phyloP scores from a whole-genome alignment of 2,888 invertebrate genomes.

The Epinotia demarniana region DNA sequence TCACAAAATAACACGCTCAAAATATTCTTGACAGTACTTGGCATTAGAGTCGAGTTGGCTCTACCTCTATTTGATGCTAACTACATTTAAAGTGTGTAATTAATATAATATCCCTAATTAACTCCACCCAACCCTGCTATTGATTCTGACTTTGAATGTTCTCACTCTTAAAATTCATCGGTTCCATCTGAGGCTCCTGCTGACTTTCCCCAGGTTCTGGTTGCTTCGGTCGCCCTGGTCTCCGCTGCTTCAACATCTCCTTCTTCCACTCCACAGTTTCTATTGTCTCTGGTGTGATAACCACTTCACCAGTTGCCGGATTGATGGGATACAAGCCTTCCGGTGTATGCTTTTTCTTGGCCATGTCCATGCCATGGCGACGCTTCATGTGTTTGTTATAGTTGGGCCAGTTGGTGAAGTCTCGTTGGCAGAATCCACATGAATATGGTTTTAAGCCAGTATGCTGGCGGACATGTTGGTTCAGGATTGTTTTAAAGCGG shows the following conservation, averaged over 20 bases:
- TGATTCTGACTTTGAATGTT: conserved; percentile 24
- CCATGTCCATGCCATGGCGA: conserved; percentile 82
- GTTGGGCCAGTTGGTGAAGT: conserved; percentile 91
- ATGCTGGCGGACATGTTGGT: conserved; percentile 88
- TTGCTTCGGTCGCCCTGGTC: conserved; percentile 51
- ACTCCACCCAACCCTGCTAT: conserved; percentile 3
- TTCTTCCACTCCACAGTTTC: conserved; percentile 66
- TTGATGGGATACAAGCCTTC: conserved; percentile 66
- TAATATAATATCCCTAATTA: neutral
- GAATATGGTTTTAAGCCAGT: conserved; percentile 88
- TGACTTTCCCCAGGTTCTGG: neutral
- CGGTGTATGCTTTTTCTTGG: conserved; percentile 61
- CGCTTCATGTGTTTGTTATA: conserved; percentile 92
- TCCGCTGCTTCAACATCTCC: conserved; percentile 54
- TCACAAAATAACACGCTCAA: too few relatives aligned
- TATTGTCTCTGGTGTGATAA: conserved; percentile 57
- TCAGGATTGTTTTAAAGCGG: conserved; percentile 87
- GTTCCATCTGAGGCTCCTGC: neutral
- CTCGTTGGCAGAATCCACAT: conserved; percentile 86
- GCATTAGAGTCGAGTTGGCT: neutral
- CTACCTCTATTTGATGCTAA: neutral
- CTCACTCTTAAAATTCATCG: conserved; percentile 31
- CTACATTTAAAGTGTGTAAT: conserved; percentile 3
- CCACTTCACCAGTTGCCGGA: conserved; percentile 58
- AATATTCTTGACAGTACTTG: too few relatives aligned